Evolutionary conservation across 2,888 invertebrate genomes (phyloP), one percentile per base, ranked within the genome.

Genomic region (Eupithecia centaureata): DNA sequence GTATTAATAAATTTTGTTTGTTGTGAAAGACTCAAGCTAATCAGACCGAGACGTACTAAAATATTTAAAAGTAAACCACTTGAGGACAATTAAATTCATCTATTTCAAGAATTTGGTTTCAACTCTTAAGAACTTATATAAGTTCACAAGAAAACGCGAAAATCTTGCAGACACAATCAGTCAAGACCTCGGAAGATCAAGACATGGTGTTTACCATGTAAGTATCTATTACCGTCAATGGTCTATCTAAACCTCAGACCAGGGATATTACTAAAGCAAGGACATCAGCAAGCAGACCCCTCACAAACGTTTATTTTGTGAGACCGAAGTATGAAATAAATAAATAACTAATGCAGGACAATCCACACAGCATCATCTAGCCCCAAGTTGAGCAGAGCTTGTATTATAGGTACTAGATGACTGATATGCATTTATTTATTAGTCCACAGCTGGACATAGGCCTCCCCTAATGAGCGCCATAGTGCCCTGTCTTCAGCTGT

Each of bases 1-100:
- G 12, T 57, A 15, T 57, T 57, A 30, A 56, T 57, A 52, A 22
- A 63, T 56, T 47, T 47, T 18, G 12, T 47, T 33, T 57, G 27
- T 68, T 67, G 62, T 65, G 65, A 69, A 67, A 67, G 65, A 66
- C 63, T 47, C 10, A 22, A 22, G 61, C 30, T 65, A 69, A 72
- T 70, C 65, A 72, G 70, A 68, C 59, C 70, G 63, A 67, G 42
- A 27, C 57, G 61, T 63, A 65, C 62, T 56, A 62, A 47, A 10
- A 47, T 47, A 47, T 64, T 62, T 61, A 12, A 57, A 57, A 56
- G 30, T 61, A 61, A 65, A 56, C 52, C 52, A 52, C 27, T 27
- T 52, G 52, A 15, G 15, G 52, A 52, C 52, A 27, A 5, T 27
- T 27, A 27, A 52, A 52, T 27, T 15, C 7, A 52, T 52, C 52